phyloP scores from a whole-genome alignment of 2,888 invertebrate genomes.

The Antheraea yamamai region DNA sequence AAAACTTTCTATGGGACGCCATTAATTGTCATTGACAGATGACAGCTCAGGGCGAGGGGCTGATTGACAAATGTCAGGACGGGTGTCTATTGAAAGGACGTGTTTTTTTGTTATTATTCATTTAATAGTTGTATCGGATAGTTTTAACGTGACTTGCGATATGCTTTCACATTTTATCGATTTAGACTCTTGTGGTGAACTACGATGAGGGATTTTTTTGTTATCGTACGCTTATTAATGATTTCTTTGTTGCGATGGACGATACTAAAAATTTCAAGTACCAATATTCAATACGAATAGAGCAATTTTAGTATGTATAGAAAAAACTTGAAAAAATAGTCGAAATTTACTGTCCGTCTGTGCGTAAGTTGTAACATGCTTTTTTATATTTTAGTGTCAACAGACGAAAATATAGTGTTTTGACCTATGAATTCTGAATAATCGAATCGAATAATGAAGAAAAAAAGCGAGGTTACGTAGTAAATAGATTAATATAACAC shows the following conservation, averaged over 20 bases:
- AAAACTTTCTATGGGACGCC: constrained; percentile 76
- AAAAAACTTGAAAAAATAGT: too few species aligned
- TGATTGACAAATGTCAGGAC: constrained; percentile 80
- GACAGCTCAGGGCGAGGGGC: constrained; percentile 63
- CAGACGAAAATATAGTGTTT: too few species aligned
- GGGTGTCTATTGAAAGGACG: constrained; percentile 40
- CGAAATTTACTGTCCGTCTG: too few species aligned
- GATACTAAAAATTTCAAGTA: background rate
- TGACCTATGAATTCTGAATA: too few species aligned
- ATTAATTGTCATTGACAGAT: constrained; percentile 81
- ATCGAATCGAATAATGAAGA: too few species aligned
- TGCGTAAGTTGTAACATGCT: too few species aligned
- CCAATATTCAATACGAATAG: background rate
- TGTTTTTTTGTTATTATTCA: constrained; percentile 26
- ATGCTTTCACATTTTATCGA: constrained; percentile 37
- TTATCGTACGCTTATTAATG: background rate
- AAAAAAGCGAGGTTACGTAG: too few species aligned
- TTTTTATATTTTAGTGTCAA: too few species aligned
- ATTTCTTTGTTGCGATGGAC: background rate
- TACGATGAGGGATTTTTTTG: background rate
- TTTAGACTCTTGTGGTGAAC: background rate
- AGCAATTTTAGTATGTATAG: too few species aligned
- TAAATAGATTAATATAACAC: too few species aligned
- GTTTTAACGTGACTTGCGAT: constrained; percentile 52
- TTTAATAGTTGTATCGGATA: constrained; percentile 37